phyloP scores from a whole-genome alignment of 2,888 invertebrate genomes.

The Brachylomia viminalis region DNA sequence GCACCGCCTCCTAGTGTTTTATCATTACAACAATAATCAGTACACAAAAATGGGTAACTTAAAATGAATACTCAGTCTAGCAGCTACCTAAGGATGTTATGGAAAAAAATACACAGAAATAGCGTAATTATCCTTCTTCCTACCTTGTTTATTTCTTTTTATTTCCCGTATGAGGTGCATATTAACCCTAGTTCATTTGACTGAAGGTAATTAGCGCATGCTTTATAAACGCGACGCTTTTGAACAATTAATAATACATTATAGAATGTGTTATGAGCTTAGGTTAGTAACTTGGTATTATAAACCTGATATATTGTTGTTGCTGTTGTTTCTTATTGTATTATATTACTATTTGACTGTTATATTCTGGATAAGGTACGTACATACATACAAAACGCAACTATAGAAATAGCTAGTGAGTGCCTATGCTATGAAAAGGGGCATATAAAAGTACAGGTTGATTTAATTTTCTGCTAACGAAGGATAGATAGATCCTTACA shows the following conservation, averaged over 20 bases:
- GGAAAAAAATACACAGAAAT: background rate
- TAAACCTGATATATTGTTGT: no score
- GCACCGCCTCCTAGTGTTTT: background rate
- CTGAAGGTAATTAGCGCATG: conserved; percentile 15
- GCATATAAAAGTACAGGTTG: background rate
- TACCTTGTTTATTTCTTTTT: background rate
- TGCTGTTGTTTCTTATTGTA: no score
- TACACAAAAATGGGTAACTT: background rate
- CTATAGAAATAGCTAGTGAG: background rate
- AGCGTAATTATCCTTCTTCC: background rate
- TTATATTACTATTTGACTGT: no score
- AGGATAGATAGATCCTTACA: background rate
- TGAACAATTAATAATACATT: conserved; percentile 23
- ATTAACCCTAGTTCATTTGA: conserved; percentile 11
- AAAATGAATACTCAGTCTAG: no score
- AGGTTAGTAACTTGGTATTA: background rate
- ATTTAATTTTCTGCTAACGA: background rate
- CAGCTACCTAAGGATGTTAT: background rate
- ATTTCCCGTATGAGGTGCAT: background rate
- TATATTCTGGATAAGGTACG: background rate
- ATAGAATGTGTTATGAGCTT: conserved; percentile 4
- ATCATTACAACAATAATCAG: background rate
- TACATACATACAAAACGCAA: background rate
- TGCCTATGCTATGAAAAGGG: background rate
- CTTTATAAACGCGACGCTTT: conserved; percentile 2